Base-by-base conservation (phyloP, 1,140 invertebrate genomes). In the Sesamia nonagrioides region DNA sequence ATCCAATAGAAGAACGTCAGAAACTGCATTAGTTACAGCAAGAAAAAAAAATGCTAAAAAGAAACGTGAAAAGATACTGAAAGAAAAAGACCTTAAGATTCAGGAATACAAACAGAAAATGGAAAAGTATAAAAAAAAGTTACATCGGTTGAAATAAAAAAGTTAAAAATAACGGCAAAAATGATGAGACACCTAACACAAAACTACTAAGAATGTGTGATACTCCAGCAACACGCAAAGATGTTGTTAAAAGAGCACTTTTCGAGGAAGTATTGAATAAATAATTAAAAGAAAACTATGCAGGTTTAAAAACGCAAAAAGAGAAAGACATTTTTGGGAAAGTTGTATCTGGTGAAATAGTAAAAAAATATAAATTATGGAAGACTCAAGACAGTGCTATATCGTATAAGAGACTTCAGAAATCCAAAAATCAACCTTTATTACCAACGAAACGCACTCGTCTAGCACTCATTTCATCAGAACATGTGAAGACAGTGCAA, bases 231-330 rank as follows among this genome's bases (percentile, higher is more conserved):
- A 60, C 63, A 63, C 50, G 66, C 18, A 81, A 37, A 77, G 79
- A 81, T 40, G 74, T 81, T 35, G 74, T 81, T 35, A 81, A 81
- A 58, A 82, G 76, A 33, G 80, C 72, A 35, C 17, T 80, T 0
- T 83, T 81, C 27, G 72, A 77, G 15, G 61, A 77, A 61, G 72
- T 80, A 3, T 50, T 80, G 18, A 82, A 80, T 82, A 15, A 35
- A 15, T 78, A 80, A 40, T 40, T 84, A 33, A 82, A 84, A 84
- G 77, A 84, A 68, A 84, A 84, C 61, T 84, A 82, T 50, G 18
- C 81, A 37, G 37, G 37, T 37, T n/a, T n/a, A n/a, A n/a, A n/a
- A n/a, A n/a, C n/a, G n/a, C n/a, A n/a, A n/a, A n/a, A n/a, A n/a
- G n/a, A n/a, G n/a, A n/a, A n/a, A n/a, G n/a, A n/a, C n/a, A n/a